Base-by-base conservation (phyloP, 2,113 vertebrate genomes). In the Phoenicopterus ruber region DNA sequence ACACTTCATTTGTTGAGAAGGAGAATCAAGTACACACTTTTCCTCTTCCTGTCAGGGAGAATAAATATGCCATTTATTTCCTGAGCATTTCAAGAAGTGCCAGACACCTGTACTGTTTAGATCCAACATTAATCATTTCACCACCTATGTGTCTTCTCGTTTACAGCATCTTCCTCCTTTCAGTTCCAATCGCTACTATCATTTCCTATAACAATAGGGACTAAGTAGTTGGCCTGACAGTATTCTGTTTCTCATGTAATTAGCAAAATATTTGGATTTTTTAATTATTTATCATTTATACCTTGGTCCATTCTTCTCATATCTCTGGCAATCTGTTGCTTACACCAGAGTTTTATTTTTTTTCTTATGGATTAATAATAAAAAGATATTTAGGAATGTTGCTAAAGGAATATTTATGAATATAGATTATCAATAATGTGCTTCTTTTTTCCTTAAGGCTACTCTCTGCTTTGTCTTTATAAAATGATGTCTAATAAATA, bases 11-110 rank as follows among this genome's bases (percentile, higher is more conserved):
- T 97, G 59, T 73, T 97, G 92, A 96, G 74, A 94, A 66, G 25
- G 57, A 93, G 83, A 97, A 96, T 95, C 88, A 96, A 92, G 71
- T n/a, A 74, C 69, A 93, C 57, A 94, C 40, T 94, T 95, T 94
- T 96, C 89, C 94, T 98, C 44, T 87, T 87, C 79, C 92, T 98
- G 94, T 94, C 97, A 96, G 38, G 59, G 42, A 97, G 72, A 96
- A 97, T 91, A 96, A 96, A 97, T 96, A 94, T 86, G 93, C 84
- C 84, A 95, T 97, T 98, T 97, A 92, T 97, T 97, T 98, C 86
- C 92, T 96, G 82, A 67, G 46, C 57, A 86, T 89, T 96, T 97
- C 76, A 95, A 96, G 72, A 96, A 96, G 54, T 94, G 88, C 84
- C 66, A 97, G 91, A 96, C 90, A 97, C 80, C 84, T 96, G 86